phyloP scores from a whole-genome alignment of 2,797 vertebrate species.

The Leucoraja ocellata region DNA sequence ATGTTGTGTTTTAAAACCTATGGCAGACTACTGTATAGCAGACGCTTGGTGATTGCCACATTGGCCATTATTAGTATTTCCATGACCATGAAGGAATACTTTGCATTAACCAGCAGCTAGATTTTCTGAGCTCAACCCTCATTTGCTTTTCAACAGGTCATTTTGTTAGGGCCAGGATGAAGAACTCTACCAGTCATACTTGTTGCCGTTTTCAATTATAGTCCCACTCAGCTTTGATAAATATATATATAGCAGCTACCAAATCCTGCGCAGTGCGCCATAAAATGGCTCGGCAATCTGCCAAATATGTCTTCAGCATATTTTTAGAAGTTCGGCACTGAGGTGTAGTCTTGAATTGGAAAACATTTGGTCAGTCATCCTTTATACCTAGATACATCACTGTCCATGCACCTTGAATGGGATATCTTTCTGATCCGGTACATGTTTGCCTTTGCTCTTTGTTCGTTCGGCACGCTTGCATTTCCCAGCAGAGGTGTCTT shows the following conservation, averaged over 20 bases:
- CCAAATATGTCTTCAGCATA: neutral
- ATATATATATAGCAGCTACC: neutral
- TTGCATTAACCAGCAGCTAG: neutral
- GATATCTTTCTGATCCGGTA: neutral
- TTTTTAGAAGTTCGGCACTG: neutral
- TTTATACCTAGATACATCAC: neutral
- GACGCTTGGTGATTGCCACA: neutral
- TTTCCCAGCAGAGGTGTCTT: neutral
- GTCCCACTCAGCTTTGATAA: neutral
- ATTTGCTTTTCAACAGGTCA: neutral
- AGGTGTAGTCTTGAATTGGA: neutral
- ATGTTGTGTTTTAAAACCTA: too few species aligned
- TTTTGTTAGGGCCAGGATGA: neutral
- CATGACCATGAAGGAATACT: neutral
- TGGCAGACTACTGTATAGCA: neutral
- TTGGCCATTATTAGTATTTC: neutral
- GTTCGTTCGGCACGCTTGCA: neutral
- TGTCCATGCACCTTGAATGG: neutral
- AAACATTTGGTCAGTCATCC: neutral
- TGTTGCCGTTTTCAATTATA: neutral
- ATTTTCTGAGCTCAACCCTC: neutral
- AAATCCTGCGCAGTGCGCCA: neutral
- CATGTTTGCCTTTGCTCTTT: neutral
- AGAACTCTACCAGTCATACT: neutral
- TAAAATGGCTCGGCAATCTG: neutral